Evolutionary conservation across 2,888 invertebrate species (phyloP).

Genomic region (Camponotus fellah): DNA sequence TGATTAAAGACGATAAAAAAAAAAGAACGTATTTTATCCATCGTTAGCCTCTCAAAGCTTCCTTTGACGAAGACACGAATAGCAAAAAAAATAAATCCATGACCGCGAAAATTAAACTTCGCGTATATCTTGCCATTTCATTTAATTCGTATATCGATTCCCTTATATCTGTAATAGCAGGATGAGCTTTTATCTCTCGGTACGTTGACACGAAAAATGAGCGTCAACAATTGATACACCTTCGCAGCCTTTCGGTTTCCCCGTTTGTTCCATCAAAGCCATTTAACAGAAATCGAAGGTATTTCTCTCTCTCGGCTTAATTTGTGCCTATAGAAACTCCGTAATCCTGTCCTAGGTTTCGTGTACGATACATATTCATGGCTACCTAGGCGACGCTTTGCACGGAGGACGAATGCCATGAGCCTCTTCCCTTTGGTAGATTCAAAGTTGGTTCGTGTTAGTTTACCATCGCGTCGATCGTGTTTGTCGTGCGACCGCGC

Average conservation of each 20-base stretch:
- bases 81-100: background rate
- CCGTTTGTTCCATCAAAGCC: background rate
- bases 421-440: conserved; percentile 30
- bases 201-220: conserved; percentile 35
- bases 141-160: conserved; percentile 29
- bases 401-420: conserved; percentile 12
- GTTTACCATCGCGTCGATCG: conserved; percentile 35
- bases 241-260: background rate
- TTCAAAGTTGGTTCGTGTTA: conserved; percentile 41
- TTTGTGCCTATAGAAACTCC: conserved; percentile 37
- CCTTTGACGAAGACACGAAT: background rate
- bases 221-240: background rate
- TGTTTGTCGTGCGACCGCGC: conserved; percentile 48
- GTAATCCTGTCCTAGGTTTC: conserved; percentile 24
- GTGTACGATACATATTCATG: conserved; percentile 47
- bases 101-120: conserved; percentile 4
- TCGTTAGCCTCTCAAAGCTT: background rate
- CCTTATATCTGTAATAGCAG: background rate
- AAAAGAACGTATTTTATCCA: background rate
- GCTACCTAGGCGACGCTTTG: conserved; percentile 32
- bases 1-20: background rate
- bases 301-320: conserved; percentile 20
- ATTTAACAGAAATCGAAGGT: conserved; percentile 41
- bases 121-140: background rate
- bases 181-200: background rate